Evolutionary conservation across 2,888 invertebrate species (phyloP).

Genomic region (Hermodice carunculata): DNA sequence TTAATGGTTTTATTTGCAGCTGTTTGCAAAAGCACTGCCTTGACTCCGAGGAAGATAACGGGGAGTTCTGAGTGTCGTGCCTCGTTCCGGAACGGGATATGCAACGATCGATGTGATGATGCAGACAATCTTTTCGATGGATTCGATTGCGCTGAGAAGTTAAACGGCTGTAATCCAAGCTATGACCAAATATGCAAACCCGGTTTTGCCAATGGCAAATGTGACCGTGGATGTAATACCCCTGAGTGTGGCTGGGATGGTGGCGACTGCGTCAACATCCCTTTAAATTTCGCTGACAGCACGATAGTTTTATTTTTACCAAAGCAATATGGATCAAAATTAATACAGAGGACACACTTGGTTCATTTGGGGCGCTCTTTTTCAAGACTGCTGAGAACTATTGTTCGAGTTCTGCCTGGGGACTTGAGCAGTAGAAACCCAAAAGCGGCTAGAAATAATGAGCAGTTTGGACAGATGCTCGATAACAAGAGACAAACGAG

Average conservation of each 20-base stretch:
- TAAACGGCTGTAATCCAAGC: neutral
- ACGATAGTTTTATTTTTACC: slow-evolving; percentile 24
- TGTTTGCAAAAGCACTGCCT: too few species aligned
- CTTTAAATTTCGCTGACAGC: slow-evolving; percentile 29
- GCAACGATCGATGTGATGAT: slow-evolving; percentile 29
- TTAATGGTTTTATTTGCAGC: too few species aligned
- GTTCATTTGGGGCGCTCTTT: slow-evolving; percentile 24
- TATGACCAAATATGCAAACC: slow-evolving; percentile 19
- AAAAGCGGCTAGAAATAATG: too few species aligned
- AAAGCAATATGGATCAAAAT: neutral
- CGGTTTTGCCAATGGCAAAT: slow-evolving; percentile 28
- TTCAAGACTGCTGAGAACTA: slow-evolving; percentile 29
- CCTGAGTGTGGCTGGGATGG: slow-evolving; percentile 34
- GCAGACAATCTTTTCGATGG: slow-evolving; percentile 33
- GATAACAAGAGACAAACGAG: too few species aligned
- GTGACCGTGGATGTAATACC: slow-evolving; percentile 33
- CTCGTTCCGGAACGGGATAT: slow-evolving; percentile 28
- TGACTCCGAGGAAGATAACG: too few species aligned
- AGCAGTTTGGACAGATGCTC: too few species aligned
- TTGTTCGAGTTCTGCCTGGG: slow-evolving; percentile 28
- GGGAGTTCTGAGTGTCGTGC: too few species aligned
- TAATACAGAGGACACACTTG: too few species aligned
- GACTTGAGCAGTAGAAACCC: slow-evolving; percentile 17
- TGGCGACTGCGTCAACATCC: slow-evolving; percentile 29
- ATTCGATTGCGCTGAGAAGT: slow-evolving; percentile 24